A percentile compares a stretch with the other conserved stretches of the same genome.
Evolutionary conservation across 2,888 invertebrate genomes (phyloP).

Genomic region (Spatulosminthurus flaviceps): DNA sequence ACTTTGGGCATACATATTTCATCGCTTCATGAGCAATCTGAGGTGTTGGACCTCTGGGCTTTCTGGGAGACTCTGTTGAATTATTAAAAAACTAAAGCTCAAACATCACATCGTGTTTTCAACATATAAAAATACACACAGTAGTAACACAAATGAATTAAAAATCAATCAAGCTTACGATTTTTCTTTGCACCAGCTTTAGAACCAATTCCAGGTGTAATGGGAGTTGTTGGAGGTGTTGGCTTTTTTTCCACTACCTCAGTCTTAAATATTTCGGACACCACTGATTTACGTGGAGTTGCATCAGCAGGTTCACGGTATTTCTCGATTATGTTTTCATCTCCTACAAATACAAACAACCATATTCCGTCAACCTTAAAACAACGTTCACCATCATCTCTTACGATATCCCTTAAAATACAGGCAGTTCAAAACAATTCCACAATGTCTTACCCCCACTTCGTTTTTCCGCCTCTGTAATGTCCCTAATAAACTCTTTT

Average conservation of each 20-base stretch:
- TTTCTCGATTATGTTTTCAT: background rate
- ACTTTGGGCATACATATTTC: constrained; percentile 12
- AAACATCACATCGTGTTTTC: no score
- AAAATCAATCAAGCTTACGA: constrained; percentile 18
- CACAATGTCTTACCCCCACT: background rate
- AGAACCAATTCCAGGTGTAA: background rate
- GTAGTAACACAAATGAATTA: background rate
- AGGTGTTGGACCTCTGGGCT: constrained; percentile 13
- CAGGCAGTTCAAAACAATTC: background rate
- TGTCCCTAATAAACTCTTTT: background rate
- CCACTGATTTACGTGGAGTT: background rate
- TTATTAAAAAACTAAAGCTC: background rate
- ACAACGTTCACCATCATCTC: no score
- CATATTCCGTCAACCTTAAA: background rate
- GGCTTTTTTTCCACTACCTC: background rate
- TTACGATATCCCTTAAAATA: no score
- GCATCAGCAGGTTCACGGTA: no score
- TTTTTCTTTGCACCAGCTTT: constrained; percentile 25
- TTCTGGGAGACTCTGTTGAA: background rate
- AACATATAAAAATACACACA: no score
- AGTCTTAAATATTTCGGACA: constrained; percentile 4
- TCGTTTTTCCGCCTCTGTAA: background rate
- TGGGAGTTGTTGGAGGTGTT: background rate
- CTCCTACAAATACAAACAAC: background rate
- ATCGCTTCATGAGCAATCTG: background rate